phyloP scores from a whole-genome alignment of 2,113 vertebrate species.

The Chaetorhynchus papuensis region DNA sequence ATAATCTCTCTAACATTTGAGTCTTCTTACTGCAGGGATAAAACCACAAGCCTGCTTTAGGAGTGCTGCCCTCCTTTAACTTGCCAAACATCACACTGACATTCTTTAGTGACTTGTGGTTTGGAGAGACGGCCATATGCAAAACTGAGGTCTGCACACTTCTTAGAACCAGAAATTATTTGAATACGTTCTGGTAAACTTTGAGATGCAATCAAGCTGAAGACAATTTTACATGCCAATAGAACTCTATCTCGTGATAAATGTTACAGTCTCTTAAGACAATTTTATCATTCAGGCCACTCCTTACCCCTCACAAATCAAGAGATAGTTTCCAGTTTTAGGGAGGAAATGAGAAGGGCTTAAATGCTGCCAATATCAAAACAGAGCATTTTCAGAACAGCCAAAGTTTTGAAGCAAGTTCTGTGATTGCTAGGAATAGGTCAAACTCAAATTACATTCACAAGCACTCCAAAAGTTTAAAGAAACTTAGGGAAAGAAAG shows the following conservation, averaged over 20 bases:
- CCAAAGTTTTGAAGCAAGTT: background rate
- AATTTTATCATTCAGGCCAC: constrained; percentile 9
- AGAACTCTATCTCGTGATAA: background rate
- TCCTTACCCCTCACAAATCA: constrained; percentile 3
- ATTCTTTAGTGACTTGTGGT: constrained; percentile 53
- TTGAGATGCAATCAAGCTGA: constrained; percentile 36
- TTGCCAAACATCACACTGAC: constrained; percentile 18
- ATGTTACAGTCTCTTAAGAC: background rate
- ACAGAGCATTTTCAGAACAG: background rate
- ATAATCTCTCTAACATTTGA: constrained; percentile 30
- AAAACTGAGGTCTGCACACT: constrained; percentile 16
- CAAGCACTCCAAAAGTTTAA: background rate
- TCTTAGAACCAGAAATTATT: constrained; percentile 61
- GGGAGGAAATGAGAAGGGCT: background rate
- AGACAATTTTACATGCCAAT: background rate
- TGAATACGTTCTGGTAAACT: constrained; percentile 52
- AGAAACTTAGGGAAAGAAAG: background rate
- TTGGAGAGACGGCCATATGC: constrained; percentile 5
- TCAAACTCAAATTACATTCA: background rate
- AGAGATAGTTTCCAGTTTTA: constrained; percentile 22
- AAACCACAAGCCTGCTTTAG: constrained; percentile 43
- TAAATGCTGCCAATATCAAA: constrained; percentile 20
- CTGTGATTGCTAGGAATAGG: constrained; percentile 8
- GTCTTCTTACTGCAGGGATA: constrained; percentile 3
- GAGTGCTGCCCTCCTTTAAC: constrained; percentile 23